Base-by-base conservation (phyloP, 2,888 invertebrate genomes). In the Protonemura montana region DNA sequence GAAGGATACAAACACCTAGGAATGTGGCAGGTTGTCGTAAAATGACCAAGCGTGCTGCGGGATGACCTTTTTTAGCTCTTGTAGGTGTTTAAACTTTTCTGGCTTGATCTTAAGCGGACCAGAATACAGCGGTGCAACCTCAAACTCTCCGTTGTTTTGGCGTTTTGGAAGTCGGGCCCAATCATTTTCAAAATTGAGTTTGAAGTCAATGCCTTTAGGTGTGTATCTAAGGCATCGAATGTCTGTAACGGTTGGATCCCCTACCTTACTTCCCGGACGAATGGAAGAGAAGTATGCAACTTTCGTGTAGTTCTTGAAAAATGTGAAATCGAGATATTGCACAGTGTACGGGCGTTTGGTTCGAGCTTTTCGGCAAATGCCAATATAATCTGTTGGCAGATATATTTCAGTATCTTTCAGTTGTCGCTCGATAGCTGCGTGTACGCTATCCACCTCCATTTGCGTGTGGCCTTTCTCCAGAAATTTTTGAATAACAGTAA, bases 401-500 rank as follows among this genome's bases (percentile, higher is more conserved):
- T 87, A 86, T 25, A 88, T 86, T 26, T 82, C 78, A 78, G 77
- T 76, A 0, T 86, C 83, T 76, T 88, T 87, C 29, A 87, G 27
- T 30, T 87, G 87, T 21, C 77, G 85, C 87, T 89, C 89, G 35
- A 89, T 87, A 10, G 42, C 30, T 59, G 84, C 81, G 81, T 89
- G 89, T 0, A 89, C 88, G 1, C 83, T 86, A 77, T 89, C 89
- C n/a, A 87, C 86, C 78, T 89, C 89, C 88, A 88, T 89, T 88
- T 89, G 89, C 0, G 89, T 88, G 77, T 89, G 89, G 6, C 89
- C 89, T 41, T 88, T 88, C 35, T 87, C 88, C n/a, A 89, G 85
- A 85, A 76, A 88, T 42, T 89, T 89, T 77, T 89, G 89, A 27
- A 30, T 78, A 85, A 89, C 87, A 0, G 77, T 86, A 27, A 86